A percentile compares a stretch with the other conserved stretches of the same genome.
These are phyloP conservation scores for Piscicola geometra DNA, from an alignment of 2,888 invertebrate species.

Conservation along the genomic window DNA sequence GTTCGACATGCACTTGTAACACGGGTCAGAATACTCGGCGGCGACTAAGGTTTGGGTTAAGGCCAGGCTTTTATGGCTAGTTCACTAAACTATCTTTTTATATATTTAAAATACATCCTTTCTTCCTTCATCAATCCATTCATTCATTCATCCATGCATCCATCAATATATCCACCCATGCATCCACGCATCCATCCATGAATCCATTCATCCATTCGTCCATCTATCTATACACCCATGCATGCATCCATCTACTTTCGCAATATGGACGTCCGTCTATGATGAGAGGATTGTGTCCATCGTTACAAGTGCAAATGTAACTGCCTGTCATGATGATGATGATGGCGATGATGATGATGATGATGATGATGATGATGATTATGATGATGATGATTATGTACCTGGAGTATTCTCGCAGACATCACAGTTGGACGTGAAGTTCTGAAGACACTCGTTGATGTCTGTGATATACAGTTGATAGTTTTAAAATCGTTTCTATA, in stretches of 20 bases:
- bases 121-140: not conserved
- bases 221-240: not conserved
- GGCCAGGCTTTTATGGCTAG: too few relatives aligned
- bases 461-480: not conserved
- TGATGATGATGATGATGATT: slow-evolving; percentile 19
- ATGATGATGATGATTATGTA: slow-evolving; percentile 2
- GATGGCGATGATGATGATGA: not conserved
- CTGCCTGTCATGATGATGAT: not conserved
- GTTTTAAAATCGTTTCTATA: too few relatives aligned
- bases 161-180: not conserved
- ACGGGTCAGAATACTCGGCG: not conserved
- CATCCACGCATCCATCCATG: not conserved
- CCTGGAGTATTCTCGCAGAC: not conserved
- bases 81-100: not conserved
- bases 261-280: not conserved
- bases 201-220: not conserved
- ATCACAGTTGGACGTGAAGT: not conserved
- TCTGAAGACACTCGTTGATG: slow-evolving; percentile 3
- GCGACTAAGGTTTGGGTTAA: too few relatives aligned
- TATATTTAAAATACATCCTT: too few relatives aligned
- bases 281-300: not conserved
- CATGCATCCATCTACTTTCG: not conserved
- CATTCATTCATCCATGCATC: not conserved
- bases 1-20: slow-evolving; percentile 7
- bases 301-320: not conserved